A percentile compares a stretch with the other conserved stretches of the same genome.
phyloP scores from a whole-genome alignment of 2,888 invertebrate species.

The Hypsopygia costalis region DNA sequence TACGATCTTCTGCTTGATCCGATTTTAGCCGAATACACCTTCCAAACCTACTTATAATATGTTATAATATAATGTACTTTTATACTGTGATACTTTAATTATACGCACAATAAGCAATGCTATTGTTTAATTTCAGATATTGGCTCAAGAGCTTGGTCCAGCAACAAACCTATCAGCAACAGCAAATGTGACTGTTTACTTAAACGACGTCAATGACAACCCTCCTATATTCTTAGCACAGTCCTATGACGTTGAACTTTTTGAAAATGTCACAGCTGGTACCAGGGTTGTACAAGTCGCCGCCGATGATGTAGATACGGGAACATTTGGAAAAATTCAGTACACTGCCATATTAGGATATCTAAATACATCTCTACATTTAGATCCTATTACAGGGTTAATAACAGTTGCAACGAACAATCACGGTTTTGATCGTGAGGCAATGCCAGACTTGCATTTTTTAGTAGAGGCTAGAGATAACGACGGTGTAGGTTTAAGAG shows the following conservation, averaged over 20 bases:
- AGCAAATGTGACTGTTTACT: slow-evolving; percentile 88
- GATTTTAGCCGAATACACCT: too few relatives aligned
- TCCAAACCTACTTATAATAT: too few relatives aligned
- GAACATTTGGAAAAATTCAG: slow-evolving; percentile 86
- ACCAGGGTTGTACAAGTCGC: slow-evolving; percentile 87
- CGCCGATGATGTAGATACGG: slow-evolving; percentile 91
- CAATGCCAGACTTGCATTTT: slow-evolving; percentile 87
- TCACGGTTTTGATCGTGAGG: slow-evolving; percentile 91
- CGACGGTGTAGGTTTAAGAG: slow-evolving; percentile 88
- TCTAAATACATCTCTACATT: slow-evolving; percentile 87
- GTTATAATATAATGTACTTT: too few relatives aligned
- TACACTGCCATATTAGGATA: slow-evolving; percentile 89
- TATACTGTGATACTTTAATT: too few relatives aligned
- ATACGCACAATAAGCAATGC: too few relatives aligned
- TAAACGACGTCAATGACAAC: slow-evolving; percentile 94
- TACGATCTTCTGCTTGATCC: too few relatives aligned
- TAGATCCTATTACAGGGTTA: slow-evolving; percentile 89
- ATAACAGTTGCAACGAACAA: slow-evolving; percentile 89
- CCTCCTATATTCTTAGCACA: slow-evolving; percentile 88
- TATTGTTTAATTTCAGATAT: slow-evolving; percentile 75
- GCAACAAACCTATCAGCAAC: slow-evolving; percentile 86
- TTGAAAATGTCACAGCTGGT: slow-evolving; percentile 90
- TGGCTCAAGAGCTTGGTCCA: slow-evolving; percentile 90
- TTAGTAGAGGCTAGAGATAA: slow-evolving; percentile 94
- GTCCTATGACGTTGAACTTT: slow-evolving; percentile 87